phyloP scores from a whole-genome alignment of 2,888 invertebrate genomes.

The Cantharis lateralis region DNA sequence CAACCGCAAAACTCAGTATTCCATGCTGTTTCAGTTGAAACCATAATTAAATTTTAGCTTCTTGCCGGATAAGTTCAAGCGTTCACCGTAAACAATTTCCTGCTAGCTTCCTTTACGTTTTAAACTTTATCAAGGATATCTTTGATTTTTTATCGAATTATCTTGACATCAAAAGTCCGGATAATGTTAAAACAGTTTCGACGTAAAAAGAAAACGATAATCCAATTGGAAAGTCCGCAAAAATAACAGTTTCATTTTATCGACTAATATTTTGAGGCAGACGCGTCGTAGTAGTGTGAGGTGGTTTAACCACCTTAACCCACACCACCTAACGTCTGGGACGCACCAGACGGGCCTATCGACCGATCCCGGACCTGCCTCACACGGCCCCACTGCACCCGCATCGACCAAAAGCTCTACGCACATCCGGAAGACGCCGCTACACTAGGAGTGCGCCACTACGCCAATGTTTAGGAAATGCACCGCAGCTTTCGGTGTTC shows the following conservation, averaged over 20 bases:
- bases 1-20: constrained; percentile 2
- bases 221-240: neutral
- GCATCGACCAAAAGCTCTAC: constrained; percentile 37
- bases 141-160: constrained; percentile 2
- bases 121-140: neutral
- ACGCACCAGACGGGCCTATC: constrained; percentile 47
- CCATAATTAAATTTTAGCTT: constrained; percentile 2
- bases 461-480: constrained; percentile 31
- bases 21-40: constrained; percentile 2
- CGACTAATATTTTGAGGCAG: constrained; percentile 14
- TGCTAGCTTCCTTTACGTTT: neutral
- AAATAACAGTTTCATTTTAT: constrained; percentile 3
- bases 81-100: neutral
- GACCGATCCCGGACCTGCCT: constrained; percentile 47
- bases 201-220: neutral
- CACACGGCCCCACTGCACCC: constrained; percentile 46
- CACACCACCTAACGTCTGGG: constrained; percentile 31
- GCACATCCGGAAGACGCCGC: constrained; percentile 38
- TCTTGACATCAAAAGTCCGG: neutral
- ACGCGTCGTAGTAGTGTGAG: constrained; percentile 30
- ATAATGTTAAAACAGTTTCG: neutral
- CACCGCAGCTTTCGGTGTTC: constrained; percentile 17
- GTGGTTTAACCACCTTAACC: constrained; percentile 11
- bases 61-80: neutral
- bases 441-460: constrained; percentile 19